phyloP scores from a whole-genome alignment of 2,113 vertebrate species.

The Casuarius casuarius region DNA sequence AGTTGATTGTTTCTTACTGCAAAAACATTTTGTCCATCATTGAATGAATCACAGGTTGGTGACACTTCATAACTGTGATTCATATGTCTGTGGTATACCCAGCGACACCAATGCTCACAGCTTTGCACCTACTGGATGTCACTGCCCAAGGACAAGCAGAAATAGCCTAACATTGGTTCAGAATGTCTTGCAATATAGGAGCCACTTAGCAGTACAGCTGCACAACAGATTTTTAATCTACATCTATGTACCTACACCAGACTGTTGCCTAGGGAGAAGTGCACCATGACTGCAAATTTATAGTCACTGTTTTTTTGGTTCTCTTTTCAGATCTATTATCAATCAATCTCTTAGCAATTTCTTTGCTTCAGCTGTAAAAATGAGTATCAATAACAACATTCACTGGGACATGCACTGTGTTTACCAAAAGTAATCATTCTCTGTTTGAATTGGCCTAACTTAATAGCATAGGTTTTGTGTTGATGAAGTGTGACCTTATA shows the following conservation, averaged over 20 bases:
- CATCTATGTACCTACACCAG: not conserved
- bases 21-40: not conserved
- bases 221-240: not conserved
- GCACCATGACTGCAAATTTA: not conserved
- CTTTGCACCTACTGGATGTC: not conserved
- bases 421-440: accelerated
- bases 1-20: not conserved
- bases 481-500: not conserved
- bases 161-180: accelerated
- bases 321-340: not conserved
- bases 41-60: not conserved
- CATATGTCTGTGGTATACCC: not conserved
- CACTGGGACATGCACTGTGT: not conserved
- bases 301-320: not conserved
- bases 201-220: accelerated
- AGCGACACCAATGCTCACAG: not conserved
- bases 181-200: accelerated
- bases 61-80: not conserved
- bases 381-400: not conserved
- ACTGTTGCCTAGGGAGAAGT: not conserved
- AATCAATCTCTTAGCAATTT: not conserved
- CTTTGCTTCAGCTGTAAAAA: not conserved
- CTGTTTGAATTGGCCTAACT: not conserved
- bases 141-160: not conserved
- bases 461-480: not conserved